Evolutionary conservation across 2,888 invertebrate species (phyloP), one percentile per base, ranked within the genome.

Genomic region (Isoperla grammatica): DNA sequence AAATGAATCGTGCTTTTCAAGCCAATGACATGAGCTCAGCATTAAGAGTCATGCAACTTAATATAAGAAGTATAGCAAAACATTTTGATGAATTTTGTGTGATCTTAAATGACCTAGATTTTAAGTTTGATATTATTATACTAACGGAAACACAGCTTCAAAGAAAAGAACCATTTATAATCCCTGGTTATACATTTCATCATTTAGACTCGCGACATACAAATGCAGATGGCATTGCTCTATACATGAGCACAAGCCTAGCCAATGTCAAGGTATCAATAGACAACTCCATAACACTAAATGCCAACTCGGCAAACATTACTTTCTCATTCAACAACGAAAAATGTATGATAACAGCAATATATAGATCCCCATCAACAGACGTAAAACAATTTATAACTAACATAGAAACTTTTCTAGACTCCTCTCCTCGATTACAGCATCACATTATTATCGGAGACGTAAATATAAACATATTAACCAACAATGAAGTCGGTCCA

Each of bases 31-130:
- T 6, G 8, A 29, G 29, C 29, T 8, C 29, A 6, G 29, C 29
- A 29, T 22, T 48, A 2, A 19, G 22, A 22, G 40, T 43, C 9
- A 1, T 55, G 6, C 40, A 55, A 15, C 13, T 40, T 3, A 55
- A 55, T 13, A 23, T 55, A n/a, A 12, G 20, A n/a, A 13, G 55
- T 3, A 42, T 42, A 17, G 40, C 9, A 6, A 8, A 3, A 3
- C n/a, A 55, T 39, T 40, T 40, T 20, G 40, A 40, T 42, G 42
- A 54, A 37, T 54, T 54, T 4, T 37, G 54, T 37, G 9, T 54
- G 6, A 11, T 54, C 17, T 5, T 54, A n/a, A 15, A 35, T 11
- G 2, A 37, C 2, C 39, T 37, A n/a, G 13, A 35, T 35, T 29
- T 37, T 15, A n/a, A 13, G 4, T 42, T 55, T 40, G 42, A 55